Conservation (phyloP, 2,797 vertebrate species). For the Cyclopterus lumpus region DNA sequence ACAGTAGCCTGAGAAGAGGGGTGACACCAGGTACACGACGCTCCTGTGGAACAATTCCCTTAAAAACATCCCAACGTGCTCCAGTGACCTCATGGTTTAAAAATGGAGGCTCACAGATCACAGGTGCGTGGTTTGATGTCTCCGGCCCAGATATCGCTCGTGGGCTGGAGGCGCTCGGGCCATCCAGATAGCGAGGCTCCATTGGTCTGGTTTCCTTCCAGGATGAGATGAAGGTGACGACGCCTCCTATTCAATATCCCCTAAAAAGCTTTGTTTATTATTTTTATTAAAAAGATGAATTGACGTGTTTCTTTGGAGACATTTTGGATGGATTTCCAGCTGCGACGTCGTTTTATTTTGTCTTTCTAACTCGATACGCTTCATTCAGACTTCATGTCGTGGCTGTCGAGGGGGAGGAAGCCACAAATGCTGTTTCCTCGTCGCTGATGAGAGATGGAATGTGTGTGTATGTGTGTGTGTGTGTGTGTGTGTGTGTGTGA, state of each 20-base stretch:
- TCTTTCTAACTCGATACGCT: neutral
- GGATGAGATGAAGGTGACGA: constrained; percentile 25
- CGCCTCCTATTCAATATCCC: constrained; percentile 1
- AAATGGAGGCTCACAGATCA: constrained; percentile 4
- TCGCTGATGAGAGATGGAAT: constrained; percentile 58
- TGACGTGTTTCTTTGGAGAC: rapidly evolving
- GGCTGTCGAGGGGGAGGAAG: constrained; percentile 6
- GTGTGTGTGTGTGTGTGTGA: constrained; percentile 26
- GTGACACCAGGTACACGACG: no score
- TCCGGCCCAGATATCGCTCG: constrained; percentile 32
- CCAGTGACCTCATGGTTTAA: constrained; percentile 10
- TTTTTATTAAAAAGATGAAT: constrained; percentile 5
- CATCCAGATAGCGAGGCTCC: constrained; percentile 30
- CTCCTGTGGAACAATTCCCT: no score
- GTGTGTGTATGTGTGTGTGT: constrained; percentile 34
- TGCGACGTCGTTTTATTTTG: neutral
- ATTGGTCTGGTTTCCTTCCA: constrained; percentile 19
- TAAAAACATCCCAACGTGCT: neutral
- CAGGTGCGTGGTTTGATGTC: constrained; percentile 15
- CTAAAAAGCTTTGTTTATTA: constrained; percentile 27
- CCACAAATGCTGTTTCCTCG: constrained; percentile 54
- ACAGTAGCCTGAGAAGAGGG: neutral
- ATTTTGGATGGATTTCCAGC: constrained; percentile 16
- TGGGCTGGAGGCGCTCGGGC: constrained; percentile 22
- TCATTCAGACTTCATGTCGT: constrained; percentile 42